Evolutionary conservation across 2,797 vertebrate genomes (phyloP), one percentile per base, ranked within the genome.

Genomic region (Onychomys torridus): DNA sequence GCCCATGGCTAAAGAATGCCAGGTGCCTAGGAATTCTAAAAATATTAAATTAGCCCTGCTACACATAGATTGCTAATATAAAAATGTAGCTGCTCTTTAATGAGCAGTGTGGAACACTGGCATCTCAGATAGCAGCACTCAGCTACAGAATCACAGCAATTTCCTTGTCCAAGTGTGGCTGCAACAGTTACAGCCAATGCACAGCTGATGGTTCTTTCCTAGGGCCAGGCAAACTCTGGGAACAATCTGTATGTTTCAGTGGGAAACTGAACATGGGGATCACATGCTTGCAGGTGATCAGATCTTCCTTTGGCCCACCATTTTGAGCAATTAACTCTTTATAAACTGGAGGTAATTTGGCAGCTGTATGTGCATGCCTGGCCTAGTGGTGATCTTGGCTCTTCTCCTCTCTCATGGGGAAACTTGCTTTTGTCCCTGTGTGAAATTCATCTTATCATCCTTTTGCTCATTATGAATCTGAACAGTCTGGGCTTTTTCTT

Each of bases 401-500:
- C 89, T 46, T 25, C 92, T 94, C 37, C 34, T 95, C 16, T 46
- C 4, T 13, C 34, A 14, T 1, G 2, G 78, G 46, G 78, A 57
- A 94, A 84, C 52, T n/a, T 59, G n/a, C n/a, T 73, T 95, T 96
- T 76, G 46, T 29, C 43, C 29, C 25, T 91, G 14, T 67, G 55
- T 78, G 29, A 17, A 52, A 32, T 49, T 89, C 37, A 71, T 89
- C 52, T 90, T 49, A 43, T 9, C 10, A 40, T 12, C 86, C 29
- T 71, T 88, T 90, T 55, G 78, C 34, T 57, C 21, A 37, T 75
- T 78, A 55, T 29, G 61, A n/a, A 76, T 67, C 27, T 49, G 14
- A 71, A 34, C 23, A 32, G 34, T 79, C 91, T 93, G 92, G 16
- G 84, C 57, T 86, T 95, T 96, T 91, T 37, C 37, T 95, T 81